Base-by-base conservation (phyloP, 2,888 invertebrate genomes). In the Lepidochrysops patricia region DNA sequence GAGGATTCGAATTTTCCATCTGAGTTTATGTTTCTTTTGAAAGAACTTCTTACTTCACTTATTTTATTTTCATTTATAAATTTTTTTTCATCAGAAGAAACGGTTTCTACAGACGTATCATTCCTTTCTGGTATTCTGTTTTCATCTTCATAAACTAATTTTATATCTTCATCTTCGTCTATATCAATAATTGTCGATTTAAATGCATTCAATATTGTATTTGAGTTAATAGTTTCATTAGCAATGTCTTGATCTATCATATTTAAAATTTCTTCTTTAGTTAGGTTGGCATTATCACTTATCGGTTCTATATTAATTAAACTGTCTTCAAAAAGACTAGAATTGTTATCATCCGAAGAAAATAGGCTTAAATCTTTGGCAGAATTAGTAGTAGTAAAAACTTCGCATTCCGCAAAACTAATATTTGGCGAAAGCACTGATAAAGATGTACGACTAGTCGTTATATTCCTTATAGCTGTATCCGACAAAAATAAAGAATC, bases 301-400 rank as follows among this genome's bases (percentile, higher is more conserved):
- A 91, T 84, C 49, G 84, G 78, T 66, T 92, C 90, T 49, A 91
- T 66, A 29, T 88, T n/a, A n/a, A n/a, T 83, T 35, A 92, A 76
- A 69, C 91, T 92, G 56, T 92, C 92, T 66, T 90, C 91, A 71
- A 92, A 92, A 54, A 92, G 71, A 74, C 86, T 90, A 2, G 90
- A 90, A 76, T 88, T 90, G 58, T 87, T 84, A 35, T 82, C 85
- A 57, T 89, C 89, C 4, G 82, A 82, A 34, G 87, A 86, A 74
- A 88, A 86, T 34, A 88, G 69, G 69, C 86, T 88, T 32, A 82
- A 65, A 65, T 86, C 87, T 74, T 81, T 84, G 2, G 69, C 72
- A 23, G 61, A 65, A 57, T 63, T 66, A 68, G 76, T 75, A 29
- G 69, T 68, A 66, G 52, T 62, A 32, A 57, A 26, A 62, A 29